Conservation (phyloP, 2,888 invertebrate species). For the Euproctis similis region DNA sequence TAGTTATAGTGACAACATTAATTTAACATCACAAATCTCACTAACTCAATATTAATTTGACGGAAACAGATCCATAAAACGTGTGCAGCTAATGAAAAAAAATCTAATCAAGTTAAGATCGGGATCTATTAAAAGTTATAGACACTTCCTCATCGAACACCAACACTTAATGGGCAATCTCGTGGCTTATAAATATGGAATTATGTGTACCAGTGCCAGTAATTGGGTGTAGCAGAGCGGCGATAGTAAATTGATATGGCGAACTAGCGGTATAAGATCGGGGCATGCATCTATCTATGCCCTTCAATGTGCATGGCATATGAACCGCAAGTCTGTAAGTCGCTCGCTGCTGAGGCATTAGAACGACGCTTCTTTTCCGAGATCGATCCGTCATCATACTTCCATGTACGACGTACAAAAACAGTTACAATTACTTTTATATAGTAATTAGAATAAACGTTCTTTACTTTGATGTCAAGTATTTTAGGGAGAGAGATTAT, state of each 20-base stretch:
- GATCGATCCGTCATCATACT: slow-evolving; percentile 27
- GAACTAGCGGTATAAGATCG: slow-evolving; percentile 61
- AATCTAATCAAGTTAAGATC: neutral
- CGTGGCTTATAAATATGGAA: slow-evolving; percentile 53
- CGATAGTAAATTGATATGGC: slow-evolving; percentile 67
- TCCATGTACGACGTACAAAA: slow-evolving; percentile 44
- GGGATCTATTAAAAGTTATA: slow-evolving; percentile 13
- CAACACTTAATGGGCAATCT: slow-evolving; percentile 39
- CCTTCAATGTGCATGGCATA: slow-evolving; percentile 41
- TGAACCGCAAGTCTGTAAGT: slow-evolving; percentile 32
- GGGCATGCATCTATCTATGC: slow-evolving; percentile 51
- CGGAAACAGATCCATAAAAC: too few relatives aligned
- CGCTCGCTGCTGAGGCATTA: slow-evolving; percentile 37
- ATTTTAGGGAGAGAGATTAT: slow-evolving; percentile 14
- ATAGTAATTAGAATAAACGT: slow-evolving; percentile 52
- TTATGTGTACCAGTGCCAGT: slow-evolving; percentile 64
- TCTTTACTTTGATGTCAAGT: slow-evolving; percentile 26
- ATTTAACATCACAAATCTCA: too few relatives aligned
- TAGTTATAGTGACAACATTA: too few relatives aligned
- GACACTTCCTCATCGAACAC: slow-evolving; percentile 23
- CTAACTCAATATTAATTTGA: too few relatives aligned
- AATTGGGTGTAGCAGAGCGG: slow-evolving; percentile 68
- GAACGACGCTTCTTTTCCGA: slow-evolving; percentile 36
- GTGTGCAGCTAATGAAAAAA: too few relatives aligned
- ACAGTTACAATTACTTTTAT: slow-evolving; percentile 57